Evolutionary conservation across 2,888 invertebrate genomes (phyloP), one percentile per base, ranked within the genome.

Genomic region (Phortica okadai): DNA sequence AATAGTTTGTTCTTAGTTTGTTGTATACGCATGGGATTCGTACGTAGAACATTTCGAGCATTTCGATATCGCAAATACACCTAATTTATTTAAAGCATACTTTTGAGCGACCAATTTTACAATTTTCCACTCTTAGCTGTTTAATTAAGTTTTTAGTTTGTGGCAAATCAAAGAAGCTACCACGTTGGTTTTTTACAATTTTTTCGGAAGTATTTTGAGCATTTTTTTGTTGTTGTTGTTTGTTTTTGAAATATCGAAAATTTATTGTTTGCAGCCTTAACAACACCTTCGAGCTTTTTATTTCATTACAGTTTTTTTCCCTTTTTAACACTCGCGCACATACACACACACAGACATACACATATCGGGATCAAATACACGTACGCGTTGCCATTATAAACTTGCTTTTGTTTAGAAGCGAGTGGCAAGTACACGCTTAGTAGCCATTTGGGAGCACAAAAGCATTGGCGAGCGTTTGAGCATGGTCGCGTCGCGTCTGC

Each of bases 371-470:
- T 21, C 16, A n/a, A 16, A 56, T 56, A 62, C 62, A 25, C 25
- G 62, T 62, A 74, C 70, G 67, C 81, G 79, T 81, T 81, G 83
- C 88, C 84, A 88, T 89, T 89, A 89, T 88, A 89, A 89, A 86
- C 82, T 84, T 86, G 88, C 85, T 58, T 73, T 76, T 66, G 73
- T 66, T 67, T 67, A 69, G 67, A 41, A 54, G 70, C 54, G 54
- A 72, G 41, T 72, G 56, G 56, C 70, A 72, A 72, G 70, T 87
- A 87, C 82, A 86, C 90, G 90, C 89, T 90, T 90, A 90, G 90
- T 90, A 89, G 90, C 88, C 90, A 87, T 89, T 88, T 85, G 90
- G 90, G 90, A 90, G 87, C 84, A 82, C 80, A 83, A 84, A 84
- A 88, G 79, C 79, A 72, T 72, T 72, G 70, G 70, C 56, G 70